A percentile compares a stretch with the other conserved stretches of the same genome.
Evolutionary conservation across 2,113 vertebrate genomes (phyloP).

Genomic region (Lipophrys pholis): DNA sequence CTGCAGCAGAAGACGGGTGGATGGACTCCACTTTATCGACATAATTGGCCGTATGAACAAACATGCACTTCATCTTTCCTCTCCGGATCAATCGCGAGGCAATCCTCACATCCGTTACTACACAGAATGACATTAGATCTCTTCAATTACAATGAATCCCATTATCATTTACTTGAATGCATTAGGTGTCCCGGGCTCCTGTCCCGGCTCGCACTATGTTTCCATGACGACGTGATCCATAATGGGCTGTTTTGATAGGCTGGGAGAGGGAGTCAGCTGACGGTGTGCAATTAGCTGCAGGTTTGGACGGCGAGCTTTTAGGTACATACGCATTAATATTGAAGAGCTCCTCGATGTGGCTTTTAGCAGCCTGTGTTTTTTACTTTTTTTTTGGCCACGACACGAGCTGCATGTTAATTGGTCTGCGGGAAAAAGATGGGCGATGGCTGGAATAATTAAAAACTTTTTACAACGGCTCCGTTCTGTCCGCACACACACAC

Average conservation of each 20-base stretch:
- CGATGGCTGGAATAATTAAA: neutral
- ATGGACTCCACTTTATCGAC: too few relatives aligned
- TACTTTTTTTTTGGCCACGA: neutral
- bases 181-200: conserved; percentile 40
- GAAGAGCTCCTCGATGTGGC: conserved; percentile 2
- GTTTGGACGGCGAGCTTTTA: conserved; percentile 23
- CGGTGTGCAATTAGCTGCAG: conserved; percentile 26
- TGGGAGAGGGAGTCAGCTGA: conserved; percentile 34
- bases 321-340: conserved; percentile 22
- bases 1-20: too few relatives aligned
- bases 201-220: conserved; percentile 54
- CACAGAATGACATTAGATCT: conserved; percentile 57
- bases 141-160: conserved; percentile 58
- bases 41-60: neutral
- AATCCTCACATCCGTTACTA: conserved; percentile 39
- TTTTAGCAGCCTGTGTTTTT: neutral
- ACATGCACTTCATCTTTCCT: conserved; percentile 20
- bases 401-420: neutral
- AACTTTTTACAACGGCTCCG: neutral
- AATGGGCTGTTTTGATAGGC: conserved; percentile 41
- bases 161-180: conserved; percentile 56
- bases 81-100: conserved; percentile 50
- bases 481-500: neutral
- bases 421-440: neutral
- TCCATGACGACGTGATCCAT: conserved; percentile 44